Evolutionary conservation across 1,140 invertebrate genomes (phyloP).

Genomic region (Eumeta japonica): DNA sequence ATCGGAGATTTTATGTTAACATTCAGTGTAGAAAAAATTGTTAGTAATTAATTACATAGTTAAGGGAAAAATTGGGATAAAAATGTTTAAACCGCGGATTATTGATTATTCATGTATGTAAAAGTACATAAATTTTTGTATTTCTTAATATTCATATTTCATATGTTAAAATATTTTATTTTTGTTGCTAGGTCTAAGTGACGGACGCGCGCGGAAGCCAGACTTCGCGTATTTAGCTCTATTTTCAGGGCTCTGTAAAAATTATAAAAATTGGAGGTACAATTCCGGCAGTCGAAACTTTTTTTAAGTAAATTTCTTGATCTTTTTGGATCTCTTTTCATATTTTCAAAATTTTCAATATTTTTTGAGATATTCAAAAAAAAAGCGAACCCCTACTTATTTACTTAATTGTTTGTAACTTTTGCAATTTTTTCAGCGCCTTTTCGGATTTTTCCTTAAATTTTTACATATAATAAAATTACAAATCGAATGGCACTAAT

Average conservation of each 20-base stretch:
- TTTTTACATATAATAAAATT: conserved; percentile 1
- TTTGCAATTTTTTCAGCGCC: neutral
- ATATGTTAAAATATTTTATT: too few species aligned
- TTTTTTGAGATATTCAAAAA: conserved; percentile 1
- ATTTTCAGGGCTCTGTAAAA: conserved; percentile 1
- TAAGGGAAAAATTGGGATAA: too few species aligned
- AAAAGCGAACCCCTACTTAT: neutral
- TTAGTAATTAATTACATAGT: too few species aligned
- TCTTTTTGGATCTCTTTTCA: neutral
- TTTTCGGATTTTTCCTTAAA: neutral
- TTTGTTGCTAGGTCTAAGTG: neutral
- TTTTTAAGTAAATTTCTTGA: neutral
- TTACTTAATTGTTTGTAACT: neutral
- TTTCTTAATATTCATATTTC: too few species aligned
- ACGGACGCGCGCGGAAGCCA: neutral
- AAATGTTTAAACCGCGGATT: too few species aligned
- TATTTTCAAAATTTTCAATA: neutral
- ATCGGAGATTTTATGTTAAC: too few species aligned
- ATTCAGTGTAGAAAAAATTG: too few species aligned
- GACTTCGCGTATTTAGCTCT: neutral
- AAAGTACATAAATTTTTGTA: too few species aligned
- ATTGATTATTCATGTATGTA: too few species aligned
- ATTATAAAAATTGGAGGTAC: neutral
- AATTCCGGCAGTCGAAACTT: neutral
- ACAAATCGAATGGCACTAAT: neutral